phyloP scores from a whole-genome alignment of 2,797 vertebrate genomes.

The Thunnus albacares region DNA sequence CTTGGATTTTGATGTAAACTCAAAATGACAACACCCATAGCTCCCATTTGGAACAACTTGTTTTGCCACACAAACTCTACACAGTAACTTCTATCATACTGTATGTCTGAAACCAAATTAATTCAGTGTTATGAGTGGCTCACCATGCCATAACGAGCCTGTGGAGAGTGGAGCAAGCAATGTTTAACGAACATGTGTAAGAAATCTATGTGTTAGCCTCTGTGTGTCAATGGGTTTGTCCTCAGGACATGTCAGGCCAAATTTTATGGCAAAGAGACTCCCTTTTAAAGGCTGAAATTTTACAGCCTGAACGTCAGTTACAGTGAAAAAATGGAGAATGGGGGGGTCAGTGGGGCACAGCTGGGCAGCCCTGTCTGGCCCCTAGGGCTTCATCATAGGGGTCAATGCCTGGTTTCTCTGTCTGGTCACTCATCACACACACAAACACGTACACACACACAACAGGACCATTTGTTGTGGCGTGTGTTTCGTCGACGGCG shows the following conservation, averaged over 20 bases:
- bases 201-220: slow-evolving; percentile 65
- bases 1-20: slow-evolving; percentile 53
- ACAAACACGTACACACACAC: slow-evolving; percentile 76
- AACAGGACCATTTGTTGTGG: slow-evolving; percentile 89
- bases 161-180: slow-evolving; percentile 38
- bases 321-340: slow-evolving; percentile 68
- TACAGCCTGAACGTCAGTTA: slow-evolving; percentile 58
- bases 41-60: slow-evolving; percentile 39
- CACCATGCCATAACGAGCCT: slow-evolving; percentile 44
- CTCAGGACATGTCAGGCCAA: slow-evolving; percentile 58
- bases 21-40: slow-evolving; percentile 47
- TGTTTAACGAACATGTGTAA: slow-evolving; percentile 64
- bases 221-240: slow-evolving; percentile 70
- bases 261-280: slow-evolving; percentile 67
- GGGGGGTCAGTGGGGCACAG: slow-evolving; percentile 77
- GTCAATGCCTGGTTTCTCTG: slow-evolving; percentile 85
- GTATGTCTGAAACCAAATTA: slow-evolving; percentile 64
- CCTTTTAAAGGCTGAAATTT: slow-evolving; percentile 70
- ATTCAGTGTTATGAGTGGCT: slow-evolving; percentile 56
- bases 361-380: slow-evolving; percentile 86
- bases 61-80: slow-evolving; percentile 42
- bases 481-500: slow-evolving; percentile 80
- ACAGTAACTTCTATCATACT: slow-evolving; percentile 67
- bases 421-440: slow-evolving; percentile 82
- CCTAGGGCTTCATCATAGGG: slow-evolving; percentile 78